Conservation (phyloP, 2,113 vertebrate genomes). For the Petrocephalus microphthalmus region DNA sequence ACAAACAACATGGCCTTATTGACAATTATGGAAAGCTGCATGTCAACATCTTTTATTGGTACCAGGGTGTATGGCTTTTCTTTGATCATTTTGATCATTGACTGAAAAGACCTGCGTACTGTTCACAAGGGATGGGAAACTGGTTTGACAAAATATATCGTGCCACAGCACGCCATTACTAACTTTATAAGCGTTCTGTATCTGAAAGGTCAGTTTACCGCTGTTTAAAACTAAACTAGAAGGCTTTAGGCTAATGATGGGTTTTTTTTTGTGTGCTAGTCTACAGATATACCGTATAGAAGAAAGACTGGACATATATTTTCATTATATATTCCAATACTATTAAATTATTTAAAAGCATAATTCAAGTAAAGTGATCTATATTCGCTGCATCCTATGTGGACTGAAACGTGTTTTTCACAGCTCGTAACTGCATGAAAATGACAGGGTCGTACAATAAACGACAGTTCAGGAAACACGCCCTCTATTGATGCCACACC, state of each 20-base stretch:
- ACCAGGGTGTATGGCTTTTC: neutral
- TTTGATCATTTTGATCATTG: neutral
- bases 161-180: neutral
- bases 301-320: neutral
- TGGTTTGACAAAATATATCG: neutral
- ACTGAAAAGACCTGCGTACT: neutral
- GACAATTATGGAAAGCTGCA: neutral
- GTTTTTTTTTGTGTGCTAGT: neutral
- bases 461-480: neutral
- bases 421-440: neutral
- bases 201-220: neutral
- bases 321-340: neutral
- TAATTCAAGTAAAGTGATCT: neutral
- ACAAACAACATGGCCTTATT: neutral
- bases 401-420: neutral
- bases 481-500: neutral
- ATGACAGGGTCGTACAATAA: neutral
- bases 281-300: neutral
- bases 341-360: neutral
- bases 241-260: neutral
- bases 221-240: neutral
- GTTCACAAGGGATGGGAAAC: neutral
- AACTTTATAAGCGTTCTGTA: neutral
- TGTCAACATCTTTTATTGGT: neutral
- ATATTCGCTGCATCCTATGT: neutral